Evolutionary conservation across 2,888 invertebrate genomes (phyloP), one percentile per base, ranked within the genome.

Genomic region (Oscheius sp.): DNA sequence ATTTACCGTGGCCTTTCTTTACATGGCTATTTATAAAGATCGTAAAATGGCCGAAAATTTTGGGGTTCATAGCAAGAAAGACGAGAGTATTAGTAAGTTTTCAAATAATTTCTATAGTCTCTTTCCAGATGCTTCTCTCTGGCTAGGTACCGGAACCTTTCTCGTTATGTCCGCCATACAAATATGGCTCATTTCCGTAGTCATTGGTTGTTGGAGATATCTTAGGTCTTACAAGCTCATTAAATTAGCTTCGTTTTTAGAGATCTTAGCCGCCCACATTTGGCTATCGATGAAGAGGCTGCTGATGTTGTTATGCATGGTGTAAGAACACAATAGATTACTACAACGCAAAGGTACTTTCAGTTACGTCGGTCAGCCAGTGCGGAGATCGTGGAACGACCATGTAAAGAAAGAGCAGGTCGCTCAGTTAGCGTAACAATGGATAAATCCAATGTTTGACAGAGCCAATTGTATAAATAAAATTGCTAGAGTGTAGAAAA

Each of bases 101-200:
- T n/a, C n/a, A n/a, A 8, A 14, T 32, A 17, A 9, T n/a, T 28
- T 33, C n/a, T 5, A 14, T 1, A 32, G 4, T 17, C 20, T 12
- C 14, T 54, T 26, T 28, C 26, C 67, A 80, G 80, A 70, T 57
- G 78, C 75, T 47, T 67, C 74, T 28, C 75, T 78, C 1, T 80
- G 79, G 76, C 70, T 80, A 8, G 70, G 78, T 67, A 73, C 76
- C 33, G 76, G 75, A 14, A 74, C 72, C n/a, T 73, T 80, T 14
- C 68, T 80, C 28, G 69, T 72, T 22, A 66, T 82, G 3, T 65
- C 56, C 20, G 54, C n/a, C 24, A 44, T 65, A 17, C 82, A 82
- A 67, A 68, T 82, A 14, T 82, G 82, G 82, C 71, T 82, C 32
- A 80, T 81, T 50, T 74, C 71, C 47, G 80, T 82, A 32, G 81